Evolutionary conservation across 2,888 invertebrate genomes (phyloP).

Genomic region (Diabrotica balteata): DNA sequence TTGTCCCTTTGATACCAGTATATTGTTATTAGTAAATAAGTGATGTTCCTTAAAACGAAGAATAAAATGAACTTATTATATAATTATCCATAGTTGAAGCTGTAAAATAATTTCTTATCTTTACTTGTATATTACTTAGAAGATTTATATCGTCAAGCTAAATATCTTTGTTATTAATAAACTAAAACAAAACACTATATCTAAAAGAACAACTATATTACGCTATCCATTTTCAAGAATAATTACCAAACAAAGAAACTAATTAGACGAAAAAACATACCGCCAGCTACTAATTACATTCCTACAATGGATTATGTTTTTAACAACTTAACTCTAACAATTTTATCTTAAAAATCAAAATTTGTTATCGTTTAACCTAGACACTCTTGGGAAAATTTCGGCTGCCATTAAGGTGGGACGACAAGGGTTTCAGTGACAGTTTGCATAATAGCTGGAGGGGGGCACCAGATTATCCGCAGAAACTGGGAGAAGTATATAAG

Average conservation of each 20-base stretch:
- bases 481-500: constrained; percentile 53
- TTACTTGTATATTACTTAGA: too few species aligned
- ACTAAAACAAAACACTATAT: too few species aligned
- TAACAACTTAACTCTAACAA: background rate
- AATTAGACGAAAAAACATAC: background rate
- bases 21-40: too few species aligned
- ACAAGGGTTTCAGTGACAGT: constrained; percentile 40
- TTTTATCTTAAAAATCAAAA: constrained; percentile 7
- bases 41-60: too few species aligned
- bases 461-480: constrained; percentile 47
- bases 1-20: too few species aligned
- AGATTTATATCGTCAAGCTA: too few species aligned
- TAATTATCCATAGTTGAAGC: too few species aligned
- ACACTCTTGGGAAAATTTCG: constrained; percentile 14
- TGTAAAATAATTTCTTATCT: too few species aligned
- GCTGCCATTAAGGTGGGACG: constrained; percentile 36
- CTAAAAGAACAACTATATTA: too few species aligned
- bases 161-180: too few species aligned
- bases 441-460: constrained; percentile 36
- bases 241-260: constrained; percentile 6
- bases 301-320: background rate
- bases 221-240: background rate
- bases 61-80: too few species aligned
- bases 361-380: constrained; percentile 2
- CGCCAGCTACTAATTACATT: constrained; percentile 3